phyloP scores from a whole-genome alignment of 2,113 vertebrate genomes.

The Terrapene triunguis region DNA sequence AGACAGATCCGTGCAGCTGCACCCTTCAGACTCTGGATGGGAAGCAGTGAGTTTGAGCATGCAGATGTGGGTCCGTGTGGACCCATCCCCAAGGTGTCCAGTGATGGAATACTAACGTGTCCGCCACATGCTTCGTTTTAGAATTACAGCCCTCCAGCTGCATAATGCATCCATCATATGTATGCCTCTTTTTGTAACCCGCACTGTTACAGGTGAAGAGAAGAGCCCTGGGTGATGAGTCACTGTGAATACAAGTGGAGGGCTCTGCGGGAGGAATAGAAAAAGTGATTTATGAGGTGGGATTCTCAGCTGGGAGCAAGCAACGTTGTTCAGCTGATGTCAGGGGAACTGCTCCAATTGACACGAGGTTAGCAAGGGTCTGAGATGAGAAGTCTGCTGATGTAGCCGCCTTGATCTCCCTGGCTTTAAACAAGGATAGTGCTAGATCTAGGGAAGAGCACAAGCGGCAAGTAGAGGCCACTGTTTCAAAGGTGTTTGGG shows the following conservation, averaged over 20 bases:
- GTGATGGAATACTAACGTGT: constrained; percentile 1
- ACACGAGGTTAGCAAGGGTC: not conserved
- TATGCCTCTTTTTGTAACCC: constrained; percentile 66
- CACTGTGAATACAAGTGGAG: constrained; percentile 64
- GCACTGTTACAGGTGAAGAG: constrained; percentile 54
- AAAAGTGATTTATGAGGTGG: constrained; percentile 5
- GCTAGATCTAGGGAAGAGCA: not conserved
- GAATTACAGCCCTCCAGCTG: constrained; percentile 29
- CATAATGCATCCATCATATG: constrained; percentile 65
- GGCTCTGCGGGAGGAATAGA: constrained; percentile 48
- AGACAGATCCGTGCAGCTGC: not conserved
- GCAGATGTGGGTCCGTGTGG: not conserved
- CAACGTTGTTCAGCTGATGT: not conserved
- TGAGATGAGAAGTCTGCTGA: not conserved
- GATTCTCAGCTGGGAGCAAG: constrained; percentile 43
- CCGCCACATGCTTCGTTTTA: not conserved
- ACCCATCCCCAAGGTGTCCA: not conserved
- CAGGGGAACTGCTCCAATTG: not conserved
- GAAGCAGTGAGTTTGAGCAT: not conserved
- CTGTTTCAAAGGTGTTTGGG: fast-evolving
- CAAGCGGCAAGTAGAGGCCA: not conserved
- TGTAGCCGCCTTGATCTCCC: not conserved
- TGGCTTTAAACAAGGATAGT: not conserved
- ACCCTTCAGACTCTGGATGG: not conserved
- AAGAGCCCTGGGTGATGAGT: constrained; percentile 75